Evolutionary conservation across 2,113 vertebrate genomes (phyloP).

Genomic region (Bujurquina vittata): DNA sequence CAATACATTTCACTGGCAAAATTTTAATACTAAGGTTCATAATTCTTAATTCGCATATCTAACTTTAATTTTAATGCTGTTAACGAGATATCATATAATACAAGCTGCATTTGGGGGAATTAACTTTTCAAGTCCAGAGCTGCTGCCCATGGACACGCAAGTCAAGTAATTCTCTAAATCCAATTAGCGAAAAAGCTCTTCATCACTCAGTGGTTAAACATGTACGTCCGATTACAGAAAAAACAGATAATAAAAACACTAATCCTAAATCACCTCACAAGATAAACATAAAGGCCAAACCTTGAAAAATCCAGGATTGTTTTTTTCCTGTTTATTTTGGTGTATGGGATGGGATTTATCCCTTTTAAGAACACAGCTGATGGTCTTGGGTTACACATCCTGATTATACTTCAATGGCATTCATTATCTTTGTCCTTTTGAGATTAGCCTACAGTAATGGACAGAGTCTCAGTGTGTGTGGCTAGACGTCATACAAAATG

Average conservation of each 20-base stretch:
- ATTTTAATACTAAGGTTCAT: slow-evolving; percentile 7
- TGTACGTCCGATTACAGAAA: slow-evolving; percentile 45
- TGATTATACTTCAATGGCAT: slow-evolving; percentile 8
- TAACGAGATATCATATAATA: slow-evolving; percentile 30
- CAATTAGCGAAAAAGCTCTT: slow-evolving; percentile 58
- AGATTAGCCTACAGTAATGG: neutral
- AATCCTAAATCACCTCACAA: slow-evolving; percentile 42
- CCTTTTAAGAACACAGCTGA: slow-evolving; percentile 5
- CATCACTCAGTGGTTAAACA: slow-evolving; percentile 50
- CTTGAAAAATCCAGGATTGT: slow-evolving; percentile 16
- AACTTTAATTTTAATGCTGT: slow-evolving; percentile 1
- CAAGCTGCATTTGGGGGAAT: slow-evolving; percentile 14
- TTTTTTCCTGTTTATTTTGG: neutral
- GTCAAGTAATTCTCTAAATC: slow-evolving; percentile 57
- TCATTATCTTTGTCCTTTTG: slow-evolving; percentile 14
- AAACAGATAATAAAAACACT: slow-evolving; percentile 40
- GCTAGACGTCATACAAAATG: slow-evolving; percentile 21
- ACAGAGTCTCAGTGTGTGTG: slow-evolving; percentile 30
- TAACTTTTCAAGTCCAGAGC: slow-evolving; percentile 11
- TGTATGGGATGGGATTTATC: neutral
- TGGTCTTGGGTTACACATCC: slow-evolving; percentile 33
- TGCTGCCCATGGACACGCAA: neutral
- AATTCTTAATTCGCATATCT: neutral
- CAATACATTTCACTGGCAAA: slow-evolving; percentile 6
- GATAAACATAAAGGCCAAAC: slow-evolving; percentile 13